Base-by-base conservation (phyloP, 35 echinoderm and acorn worm species). In the Acanthaster planci region DNA sequence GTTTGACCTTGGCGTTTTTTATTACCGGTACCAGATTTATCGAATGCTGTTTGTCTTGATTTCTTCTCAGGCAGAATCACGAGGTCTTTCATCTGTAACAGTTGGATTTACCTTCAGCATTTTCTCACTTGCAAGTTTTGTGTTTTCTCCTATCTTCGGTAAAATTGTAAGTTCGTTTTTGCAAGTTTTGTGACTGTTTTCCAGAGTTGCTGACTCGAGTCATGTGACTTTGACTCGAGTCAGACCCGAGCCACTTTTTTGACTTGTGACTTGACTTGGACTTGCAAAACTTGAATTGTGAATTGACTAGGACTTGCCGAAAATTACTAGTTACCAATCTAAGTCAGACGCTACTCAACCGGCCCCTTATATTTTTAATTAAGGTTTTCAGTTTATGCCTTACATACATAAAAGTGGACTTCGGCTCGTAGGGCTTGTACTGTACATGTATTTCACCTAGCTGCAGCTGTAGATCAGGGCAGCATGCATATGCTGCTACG, bases 31-130 rank as follows among this genome's bases (percentile, higher is more conserved):
- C 5, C 19, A 77, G 4, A 8, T 39, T 27, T 9, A 31, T 55
- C 39, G 7, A 15, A 44, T 36, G 8, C 35, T 58, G 12, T 79
- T 79, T 39, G 52, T 81, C n/a, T 57, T 47, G 12, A 22, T 82
- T 18, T 85, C 21, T 78, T 76, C 51, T 19, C 84, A 95, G 89
- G 88, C 93, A 22, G 37, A 87, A 26, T 36, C 78, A n/a, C 90
- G 87, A 37, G 85, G 72, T 51, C 37, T 90, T 15, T 87, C 85
- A 54, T 29, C 84, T 42, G 82, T 78, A 22, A 75, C 56, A 39
- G 87, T 86, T 23, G 89, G 93, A 7, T 80, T 95, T 64, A 84
- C 90, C 7, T 95, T 91, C 79, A 82, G 88, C 21, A 23, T 86
- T 19, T 91, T 80, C 55, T 47, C 85, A 29, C 67, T 95, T 10